Evolutionary conservation across 1,140 invertebrate species (phyloP), one percentile per base, ranked within the genome.

Genomic region (Eufriesea mexicana): DNA sequence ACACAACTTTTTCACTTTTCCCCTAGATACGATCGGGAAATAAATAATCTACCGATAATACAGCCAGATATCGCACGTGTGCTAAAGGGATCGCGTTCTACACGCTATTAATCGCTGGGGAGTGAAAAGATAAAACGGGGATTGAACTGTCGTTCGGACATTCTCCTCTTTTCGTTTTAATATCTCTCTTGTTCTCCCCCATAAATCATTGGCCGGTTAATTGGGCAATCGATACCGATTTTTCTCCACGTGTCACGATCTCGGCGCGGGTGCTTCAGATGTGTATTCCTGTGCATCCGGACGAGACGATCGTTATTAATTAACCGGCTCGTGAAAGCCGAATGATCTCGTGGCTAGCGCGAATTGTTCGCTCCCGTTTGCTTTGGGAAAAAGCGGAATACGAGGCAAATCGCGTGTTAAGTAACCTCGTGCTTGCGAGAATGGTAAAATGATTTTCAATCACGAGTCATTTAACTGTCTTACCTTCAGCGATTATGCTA

Each of bases 201-300:
- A 64, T 16, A 70, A 74, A 71, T 76, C 71, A 62, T 62, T 72
- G 73, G 10, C 67, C 45, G 57, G 42, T 20, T 76, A 86, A 84
- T 87, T 84, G 64, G 64, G 49, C 67, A 83, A 86, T 83, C 51
- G 71, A 86, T 86, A 83, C 68, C 57, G 10, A 64, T 9, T 35
- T 81, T 80, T 76, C 45, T 35, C 28, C 57, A 35, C 23, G 9
- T 14, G 16, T 20, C n/a, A 14, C 10, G 61, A 42, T 12, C 61
- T 5, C 47, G 71, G 45, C n/a, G 66, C 54, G 7, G 20, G 49
- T 78, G 35, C 23, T 73, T 57, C 62, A 12, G 25, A 23, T 64
- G 25, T 84, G 18, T 64, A 83, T 42, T 73, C 35, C 51, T 25
- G 23, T 61, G 73, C 78, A 62, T 45, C 73, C 78, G 49, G 18